A percentile compares a stretch with the other conserved stretches of the same genome.
Conservation (phyloP, 2,888 invertebrate genomes). For the Caradrina kadenii region DNA sequence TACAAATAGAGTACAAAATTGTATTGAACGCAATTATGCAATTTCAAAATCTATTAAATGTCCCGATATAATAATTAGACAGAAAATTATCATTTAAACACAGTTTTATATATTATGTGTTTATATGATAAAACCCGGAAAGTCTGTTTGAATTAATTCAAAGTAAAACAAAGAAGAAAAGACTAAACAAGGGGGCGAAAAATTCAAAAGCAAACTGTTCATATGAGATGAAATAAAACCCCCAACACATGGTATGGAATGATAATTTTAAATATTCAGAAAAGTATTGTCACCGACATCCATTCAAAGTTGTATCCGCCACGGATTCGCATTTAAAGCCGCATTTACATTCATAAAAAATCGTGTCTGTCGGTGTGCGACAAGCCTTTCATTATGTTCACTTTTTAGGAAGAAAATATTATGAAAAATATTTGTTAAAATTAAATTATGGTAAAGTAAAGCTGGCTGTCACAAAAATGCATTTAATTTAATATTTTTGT, state of each 20-base stretch:
- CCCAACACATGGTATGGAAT: constrained; percentile 47
- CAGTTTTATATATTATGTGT: neutral
- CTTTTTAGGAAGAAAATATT: constrained; percentile 10
- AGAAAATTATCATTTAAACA: neutral
- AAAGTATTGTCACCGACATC: constrained; percentile 57
- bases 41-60: too few relatives aligned
- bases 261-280: constrained; percentile 60
- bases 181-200: constrained; percentile 11
- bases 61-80: too few relatives aligned
- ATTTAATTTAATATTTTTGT: neutral
- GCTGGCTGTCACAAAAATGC: neutral
- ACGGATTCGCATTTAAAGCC: constrained; percentile 56
- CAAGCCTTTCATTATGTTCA: constrained; percentile 36
- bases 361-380: constrained; percentile 33
- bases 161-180: constrained; percentile 22
- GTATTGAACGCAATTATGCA: too few relatives aligned
- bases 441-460: too few relatives aligned
- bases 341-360: constrained; percentile 54
- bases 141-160: constrained; percentile 14
- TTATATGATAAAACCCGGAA: neutral
- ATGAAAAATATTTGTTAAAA: constrained; percentile 11
- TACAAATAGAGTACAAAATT: too few relatives aligned
- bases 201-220: constrained; percentile 24
- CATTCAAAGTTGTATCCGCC: constrained; percentile 44
- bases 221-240: constrained; percentile 24